Base-by-base conservation (phyloP, 1,140 invertebrate genomes). In the Planococcus citri region DNA sequence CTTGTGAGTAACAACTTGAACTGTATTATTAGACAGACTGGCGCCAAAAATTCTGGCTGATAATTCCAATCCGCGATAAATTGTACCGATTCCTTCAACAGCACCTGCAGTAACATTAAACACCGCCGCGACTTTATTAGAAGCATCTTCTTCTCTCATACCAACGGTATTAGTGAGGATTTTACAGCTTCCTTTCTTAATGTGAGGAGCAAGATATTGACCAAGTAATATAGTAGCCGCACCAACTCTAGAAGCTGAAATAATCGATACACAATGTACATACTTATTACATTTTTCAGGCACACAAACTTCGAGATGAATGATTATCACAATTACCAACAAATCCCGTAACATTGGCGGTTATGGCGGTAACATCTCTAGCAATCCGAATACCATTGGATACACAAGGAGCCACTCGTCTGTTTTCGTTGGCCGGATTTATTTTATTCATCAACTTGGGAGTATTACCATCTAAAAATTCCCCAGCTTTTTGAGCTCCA, bases 1-100 rank as follows among this genome's bases (percentile, higher is more conserved):
- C 86, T 85, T 88, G 76, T 89, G 84, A 73, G 84, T 76, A 58
- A 89, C 85, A 60, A 88, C 82, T 72, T 83, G 81, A 1, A 89
- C 87, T 2, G 87, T 89, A 75, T 89, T 88, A 70, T 86, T 78
- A 22, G 85, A 83, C 10, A 90, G 73, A 75, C 80, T 86, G 60
- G 73, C 79, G 8, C 84, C 87, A 64, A 90, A 76, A 41, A 85
- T 83, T 68, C 78, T 80, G 8, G 86, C 87, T 12, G 87, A 86
- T 69, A 79, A 77, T 74, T 89, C 87, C n/a, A 90, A 73, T 68
- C 86, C 81, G 73, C 82, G 77, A 73, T 87, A 88, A 8, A 90
- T 80, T 10, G 86, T 87, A 6, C 80, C 81, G 74, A 89, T 86
- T 3, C 87, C 87, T 76, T 85, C 82, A 4, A 88, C 79, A 37